Evolutionary conservation across 2,113 vertebrate genomes (phyloP).

Genomic region (Casuarius casuarius): DNA sequence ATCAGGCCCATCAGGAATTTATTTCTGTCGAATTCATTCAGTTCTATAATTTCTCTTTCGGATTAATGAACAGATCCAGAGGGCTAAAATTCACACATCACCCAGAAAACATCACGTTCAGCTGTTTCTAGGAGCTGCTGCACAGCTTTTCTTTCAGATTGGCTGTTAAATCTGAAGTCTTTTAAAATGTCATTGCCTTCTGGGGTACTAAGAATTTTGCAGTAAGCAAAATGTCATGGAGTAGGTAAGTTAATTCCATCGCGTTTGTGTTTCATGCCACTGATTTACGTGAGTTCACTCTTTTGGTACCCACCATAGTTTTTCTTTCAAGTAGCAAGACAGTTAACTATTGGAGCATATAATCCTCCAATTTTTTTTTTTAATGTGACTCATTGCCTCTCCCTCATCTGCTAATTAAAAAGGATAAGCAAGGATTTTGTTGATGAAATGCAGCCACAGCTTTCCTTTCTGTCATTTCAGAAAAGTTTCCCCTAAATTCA

Average conservation of each 20-base stretch:
- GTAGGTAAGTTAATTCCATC: background rate
- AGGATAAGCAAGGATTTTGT: background rate
- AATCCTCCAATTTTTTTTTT: background rate
- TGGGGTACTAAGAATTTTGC: background rate
- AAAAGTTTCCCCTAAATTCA: background rate
- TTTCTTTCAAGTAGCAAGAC: background rate
- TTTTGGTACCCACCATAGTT: background rate
- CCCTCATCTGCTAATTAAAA: background rate
- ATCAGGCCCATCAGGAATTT: background rate
- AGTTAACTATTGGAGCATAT: background rate
- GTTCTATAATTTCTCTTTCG: conserved; percentile 14
- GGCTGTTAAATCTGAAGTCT: background rate
- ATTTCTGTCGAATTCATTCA: background rate
- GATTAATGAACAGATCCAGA: background rate
- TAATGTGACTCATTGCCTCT: background rate
- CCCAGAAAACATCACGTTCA: conserved; percentile 29
- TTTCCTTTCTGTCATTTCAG: background rate
- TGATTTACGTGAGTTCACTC: background rate
- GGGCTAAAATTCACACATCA: background rate
- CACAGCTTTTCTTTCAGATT: conserved; percentile 14
- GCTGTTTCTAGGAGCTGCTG: conserved; percentile 8
- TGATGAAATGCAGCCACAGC: background rate
- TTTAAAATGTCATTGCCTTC: conserved; percentile 47
- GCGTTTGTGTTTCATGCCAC: background rate
- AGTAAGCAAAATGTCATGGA: conserved; percentile 47